Percentiles rank a stretch among this genome's conserved stretches.
Conservation (phyloP, 1,140 invertebrate species). For the Drosophila bipectinata region DNA sequence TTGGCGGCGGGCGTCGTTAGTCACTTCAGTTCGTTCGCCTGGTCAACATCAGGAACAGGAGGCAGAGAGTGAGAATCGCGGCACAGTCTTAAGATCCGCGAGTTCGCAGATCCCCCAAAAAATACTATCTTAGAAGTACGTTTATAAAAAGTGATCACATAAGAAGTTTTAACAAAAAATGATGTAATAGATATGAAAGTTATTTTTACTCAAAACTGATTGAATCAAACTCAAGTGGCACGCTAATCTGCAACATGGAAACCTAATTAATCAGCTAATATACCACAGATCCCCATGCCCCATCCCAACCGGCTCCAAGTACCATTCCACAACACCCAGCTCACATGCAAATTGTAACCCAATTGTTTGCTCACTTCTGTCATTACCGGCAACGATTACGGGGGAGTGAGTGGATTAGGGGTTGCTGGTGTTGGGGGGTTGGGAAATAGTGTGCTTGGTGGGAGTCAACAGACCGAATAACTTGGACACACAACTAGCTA, state of each 20-base stretch:
- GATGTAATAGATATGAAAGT: not conserved
- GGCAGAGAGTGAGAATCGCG: slow-evolving; percentile 17
- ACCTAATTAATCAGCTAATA: slow-evolving; percentile 13
- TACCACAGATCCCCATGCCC: not conserved
- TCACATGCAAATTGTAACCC: slow-evolving; percentile 50
- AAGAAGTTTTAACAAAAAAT: too few relatives aligned
- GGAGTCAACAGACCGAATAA: slow-evolving; percentile 42
- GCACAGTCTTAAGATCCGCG: slow-evolving; percentile 15
- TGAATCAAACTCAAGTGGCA: not conserved
- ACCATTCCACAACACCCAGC: slow-evolving; percentile 9
- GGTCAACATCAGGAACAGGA: slow-evolving; percentile 55
- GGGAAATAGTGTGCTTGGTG: slow-evolving; percentile 1
- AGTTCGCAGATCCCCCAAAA: slow-evolving; percentile 1
- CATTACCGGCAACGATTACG: slow-evolving; percentile 52
- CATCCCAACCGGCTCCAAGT: not conserved
- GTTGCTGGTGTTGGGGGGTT: slow-evolving; percentile 2
- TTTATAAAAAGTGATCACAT: slow-evolving; percentile 19
- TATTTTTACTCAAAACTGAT: not conserved
- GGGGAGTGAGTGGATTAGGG: slow-evolving; percentile 13
- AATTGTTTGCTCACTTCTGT: slow-evolving; percentile 57
- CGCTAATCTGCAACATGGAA: not conserved
- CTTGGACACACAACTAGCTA: slow-evolving; percentile 26
- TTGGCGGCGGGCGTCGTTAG: slow-evolving; percentile 62
- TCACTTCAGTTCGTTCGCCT: slow-evolving; percentile 76
- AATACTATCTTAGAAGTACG: slow-evolving; percentile 19